Evolutionary conservation across 2,888 invertebrate genomes (phyloP), one percentile per base, ranked within the genome.

Genomic region (Crossocerus cetratus): DNA sequence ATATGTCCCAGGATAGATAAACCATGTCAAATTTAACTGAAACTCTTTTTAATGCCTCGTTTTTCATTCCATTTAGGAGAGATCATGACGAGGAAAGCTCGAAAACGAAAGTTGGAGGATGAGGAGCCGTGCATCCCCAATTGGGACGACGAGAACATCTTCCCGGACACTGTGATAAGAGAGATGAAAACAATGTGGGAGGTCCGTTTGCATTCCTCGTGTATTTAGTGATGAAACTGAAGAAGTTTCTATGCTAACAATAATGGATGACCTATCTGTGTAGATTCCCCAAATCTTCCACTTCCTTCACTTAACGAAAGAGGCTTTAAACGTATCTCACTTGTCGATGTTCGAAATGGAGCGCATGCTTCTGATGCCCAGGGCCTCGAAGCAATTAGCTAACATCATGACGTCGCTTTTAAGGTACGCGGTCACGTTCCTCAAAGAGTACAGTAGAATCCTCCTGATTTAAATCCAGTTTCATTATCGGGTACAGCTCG

Each of bases 281-380:
- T 85, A 93, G 93, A 86, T 93, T 21, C 92, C 92, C 11, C 92
- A 92, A 86, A 92, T 93, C 70, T 93, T 92, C 21, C 91, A 92
- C 75, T 93, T 93, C 84, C 87, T 93, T 13, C 91, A 91, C 80
- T 86, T 93, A 68, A 90, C 92, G 21, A 91, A 91, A 78, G 90
- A 91, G 64, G 89, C 90, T 16, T 86, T 93, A 3, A 91, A 92
- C 81, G 86, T 92, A 65, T 90, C 91, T 43, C 91, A 92, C 73
- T 88, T 93, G n/a, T 91, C 92, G 2, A 92, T 93, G 87, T 93
- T 91, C 80, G 93, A 93, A 84, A 88, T 93, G 69, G 93, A 93
- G 86, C 89, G 93, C 45, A 92, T 92, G 90, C 88, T 93, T 44
- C 85, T 92, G 16, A 91, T 93, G 86, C 92, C 93, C 3, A 89